Evolutionary conservation across 1,140 invertebrate species (phyloP).

Genomic region (Drosophila pseudoobscura): DNA sequence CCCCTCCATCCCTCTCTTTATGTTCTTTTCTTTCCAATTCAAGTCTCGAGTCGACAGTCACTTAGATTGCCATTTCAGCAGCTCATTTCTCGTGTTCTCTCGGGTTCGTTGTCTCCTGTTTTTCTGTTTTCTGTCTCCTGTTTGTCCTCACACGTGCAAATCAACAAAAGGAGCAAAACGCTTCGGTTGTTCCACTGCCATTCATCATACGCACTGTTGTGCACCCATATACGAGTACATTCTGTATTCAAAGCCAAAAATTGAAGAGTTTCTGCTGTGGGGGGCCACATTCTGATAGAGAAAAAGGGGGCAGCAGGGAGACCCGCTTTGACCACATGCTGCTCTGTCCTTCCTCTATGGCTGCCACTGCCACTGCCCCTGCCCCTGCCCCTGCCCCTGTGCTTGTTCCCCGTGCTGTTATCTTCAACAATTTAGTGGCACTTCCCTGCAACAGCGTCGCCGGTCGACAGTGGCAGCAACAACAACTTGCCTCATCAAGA

Average conservation of each 20-base stretch:
- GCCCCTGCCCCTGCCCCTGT: too few relatives aligned
- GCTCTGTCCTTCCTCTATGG: slow-evolving; percentile 7
- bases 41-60: slow-evolving; percentile 61
- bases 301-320: neutral
- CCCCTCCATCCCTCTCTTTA: neutral
- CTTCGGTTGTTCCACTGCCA: slow-evolving; percentile 70
- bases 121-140: slow-evolving; percentile 49
- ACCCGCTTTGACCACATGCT: slow-evolving; percentile 63
- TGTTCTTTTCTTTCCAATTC: slow-evolving; percentile 19
- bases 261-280: neutral
- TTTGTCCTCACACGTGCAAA: slow-evolving; percentile 64
- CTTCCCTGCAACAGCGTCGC: slow-evolving; percentile 75
- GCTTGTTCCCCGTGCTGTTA: slow-evolving; percentile 45
- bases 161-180: slow-evolving; percentile 35
- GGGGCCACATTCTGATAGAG: slow-evolving; percentile 34
- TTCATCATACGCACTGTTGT: slow-evolving; percentile 77
- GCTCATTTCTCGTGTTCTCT: slow-evolving; percentile 56
- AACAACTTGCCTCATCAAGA: slow-evolving; percentile 33
- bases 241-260: slow-evolving; percentile 45
- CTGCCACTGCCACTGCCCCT: too few relatives aligned
- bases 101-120: slow-evolving; percentile 20
- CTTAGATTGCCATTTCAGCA: slow-evolving; percentile 80
- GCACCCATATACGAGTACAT: slow-evolving; percentile 26
- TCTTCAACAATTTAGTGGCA: slow-evolving; percentile 79
- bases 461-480: slow-evolving; percentile 49